Conservation (phyloP, 2,113 vertebrate genomes). For the Carassius gibelio region DNA sequence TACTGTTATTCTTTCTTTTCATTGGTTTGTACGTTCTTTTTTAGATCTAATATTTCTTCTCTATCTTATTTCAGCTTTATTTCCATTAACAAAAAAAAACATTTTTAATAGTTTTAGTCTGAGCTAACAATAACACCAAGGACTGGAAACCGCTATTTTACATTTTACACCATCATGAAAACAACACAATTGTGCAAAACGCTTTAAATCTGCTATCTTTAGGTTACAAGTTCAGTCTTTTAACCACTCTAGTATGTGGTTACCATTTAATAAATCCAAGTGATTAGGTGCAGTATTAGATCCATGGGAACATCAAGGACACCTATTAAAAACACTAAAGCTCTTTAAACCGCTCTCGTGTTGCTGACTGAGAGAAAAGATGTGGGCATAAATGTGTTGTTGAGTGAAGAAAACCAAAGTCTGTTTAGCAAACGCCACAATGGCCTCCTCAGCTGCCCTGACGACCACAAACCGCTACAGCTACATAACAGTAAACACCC, state of each 20-base stretch:
- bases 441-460: constrained; percentile 13
- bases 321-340: constrained; percentile 4
- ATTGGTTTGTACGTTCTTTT: too few species aligned
- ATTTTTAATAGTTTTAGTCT: background rate
- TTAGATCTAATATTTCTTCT: too few species aligned
- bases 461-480: constrained; percentile 36
- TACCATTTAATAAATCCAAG: constrained; percentile 3
- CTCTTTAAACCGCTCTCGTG: background rate
- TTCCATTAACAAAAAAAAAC: too few species aligned
- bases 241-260: constrained; percentile 2
- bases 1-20: too few species aligned
- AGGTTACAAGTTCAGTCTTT: background rate
- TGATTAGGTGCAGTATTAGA: background rate
- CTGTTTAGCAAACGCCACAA: constrained; percentile 38
- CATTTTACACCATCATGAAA: too few species aligned
- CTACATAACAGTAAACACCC: background rate
- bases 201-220: background rate
- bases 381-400: constrained; percentile 27
- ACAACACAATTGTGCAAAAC: background rate
- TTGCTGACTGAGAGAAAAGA: constrained; percentile 15
- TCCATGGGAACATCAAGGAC: background rate
- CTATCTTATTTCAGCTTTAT: too few species aligned
- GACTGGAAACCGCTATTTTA: background rate
- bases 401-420: constrained; percentile 29
- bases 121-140: background rate